Evolutionary conservation across 1,140 invertebrate genomes (phyloP), one percentile per base, ranked within the genome.

Genomic region (Danaus melanippus): DNA sequence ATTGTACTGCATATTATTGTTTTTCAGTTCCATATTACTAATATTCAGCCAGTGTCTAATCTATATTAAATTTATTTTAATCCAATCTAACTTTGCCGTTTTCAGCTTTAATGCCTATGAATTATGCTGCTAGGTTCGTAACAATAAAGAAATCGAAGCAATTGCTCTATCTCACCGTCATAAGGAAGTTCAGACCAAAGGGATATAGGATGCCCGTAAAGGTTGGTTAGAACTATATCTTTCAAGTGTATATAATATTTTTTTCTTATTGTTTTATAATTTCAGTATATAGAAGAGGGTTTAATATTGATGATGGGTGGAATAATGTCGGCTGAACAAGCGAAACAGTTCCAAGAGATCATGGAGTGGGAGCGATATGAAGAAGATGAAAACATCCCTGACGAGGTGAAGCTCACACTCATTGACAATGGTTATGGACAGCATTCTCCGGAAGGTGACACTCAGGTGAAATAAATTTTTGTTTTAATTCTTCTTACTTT

Each of bases 221-320:
- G 70, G 85, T 88, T 66, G 12, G 9, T 12, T 41, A 41, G 8
- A 8, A 41, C 10, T 6, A 12, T 12, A 15, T 9, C 10, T 7
- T 12, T 51, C 11, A 17, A 15, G 10, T 42, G 3, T 42, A 4
- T 42, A 12, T 1, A 10, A 8, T 42, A 0, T 17, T 42, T 9
- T 12, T 11, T 42, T 4, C 10, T 47, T 8, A n/a, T 44, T 17
- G 45, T 55, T 43, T 46, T 44, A 44, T 42, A 9, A 9, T 54
- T n/a, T 64, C 66, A 89, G 79, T 64, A 88, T 17, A 67, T 91
- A 32, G 68, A 81, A 56, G 80, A 87, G 65, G 91, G 89, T 10
- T 75, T 93, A 7, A 78, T 84, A 9, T 84, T 92, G 53, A 87
- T 92, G 67, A 90, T 92, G 86, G 91, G 92, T 2, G 89, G 88